phyloP scores from a whole-genome alignment of 1,140 invertebrate species.

The Megathymus violae region DNA sequence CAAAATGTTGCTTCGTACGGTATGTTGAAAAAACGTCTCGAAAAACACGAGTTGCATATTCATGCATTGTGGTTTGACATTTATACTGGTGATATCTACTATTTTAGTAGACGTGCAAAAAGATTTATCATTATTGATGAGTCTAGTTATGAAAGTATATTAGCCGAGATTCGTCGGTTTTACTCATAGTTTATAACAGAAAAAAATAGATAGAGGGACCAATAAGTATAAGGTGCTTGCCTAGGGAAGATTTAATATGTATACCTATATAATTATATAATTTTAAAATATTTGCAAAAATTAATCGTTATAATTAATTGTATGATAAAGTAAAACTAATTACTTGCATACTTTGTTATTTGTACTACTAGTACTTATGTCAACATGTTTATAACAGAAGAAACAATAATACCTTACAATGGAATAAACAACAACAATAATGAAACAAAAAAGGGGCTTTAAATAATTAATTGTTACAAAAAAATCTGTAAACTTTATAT shows the following conservation, averaged over 20 bases:
- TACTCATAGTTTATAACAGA: conserved; percentile 86
- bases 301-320: too few species aligned
- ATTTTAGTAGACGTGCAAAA: conserved; percentile 94
- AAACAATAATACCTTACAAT: too few species aligned
- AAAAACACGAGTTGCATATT: conserved; percentile 92
- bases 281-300: too few species aligned
- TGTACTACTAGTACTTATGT: too few species aligned
- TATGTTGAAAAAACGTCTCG: conserved; percentile 93
- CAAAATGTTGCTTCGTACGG: conserved; percentile 97
- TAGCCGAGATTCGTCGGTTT: conserved; percentile 91
- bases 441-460: too few species aligned
- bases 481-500: too few species aligned
- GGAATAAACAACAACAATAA: too few species aligned
- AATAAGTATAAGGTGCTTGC: conserved; percentile 13
- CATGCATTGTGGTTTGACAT: conserved; percentile 99
- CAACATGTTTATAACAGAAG: too few species aligned
- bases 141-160: conserved; percentile 88
- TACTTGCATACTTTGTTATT: too few species aligned
- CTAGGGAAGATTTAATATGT: not conserved
- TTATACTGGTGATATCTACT: conserved; percentile 97
- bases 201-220: not conserved
- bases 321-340: too few species aligned
- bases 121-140: conserved; percentile 94
- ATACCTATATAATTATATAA: not conserved
- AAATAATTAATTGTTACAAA: too few species aligned